phyloP scores from a whole-genome alignment of 2,888 invertebrate genomes.

The Schizotus pectinicornis region DNA sequence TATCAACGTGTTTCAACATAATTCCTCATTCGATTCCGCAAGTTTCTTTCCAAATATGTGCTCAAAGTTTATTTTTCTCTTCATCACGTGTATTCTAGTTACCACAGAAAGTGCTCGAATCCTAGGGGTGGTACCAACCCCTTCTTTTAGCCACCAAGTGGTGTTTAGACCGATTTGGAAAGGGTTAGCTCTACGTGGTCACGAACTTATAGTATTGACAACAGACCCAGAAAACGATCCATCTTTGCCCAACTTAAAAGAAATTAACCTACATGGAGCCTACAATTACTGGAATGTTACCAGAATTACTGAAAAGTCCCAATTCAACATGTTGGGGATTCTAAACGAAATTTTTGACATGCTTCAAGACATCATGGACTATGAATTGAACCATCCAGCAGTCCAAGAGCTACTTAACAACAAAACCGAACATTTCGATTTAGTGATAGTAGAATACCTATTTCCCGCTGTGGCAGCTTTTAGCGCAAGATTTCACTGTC shows the following conservation, averaged over 20 bases:
- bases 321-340: not conserved
- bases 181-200: conserved; percentile 45
- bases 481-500: conserved; percentile 36
- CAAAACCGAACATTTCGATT: conserved; percentile 39
- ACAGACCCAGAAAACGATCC: conserved; percentile 41
- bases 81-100: not conserved
- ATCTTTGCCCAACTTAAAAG: conserved; percentile 32
- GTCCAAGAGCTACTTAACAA: conserved; percentile 35
- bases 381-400: conserved; percentile 33
- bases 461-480: conserved; percentile 36
- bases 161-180: conserved; percentile 44
- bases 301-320: not conserved
- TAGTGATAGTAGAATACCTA: conserved; percentile 40
- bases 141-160: conserved; percentile 47
- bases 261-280: conserved; percentile 34
- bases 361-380: conserved; percentile 24
- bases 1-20: too few species aligned
- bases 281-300: conserved; percentile 5
- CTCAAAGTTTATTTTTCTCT: not conserved
- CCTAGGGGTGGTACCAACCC: conserved; percentile 41
- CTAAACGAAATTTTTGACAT: conserved; percentile 34
- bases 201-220: conserved; percentile 50
- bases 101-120: conserved; percentile 33
- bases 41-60: not conserved
- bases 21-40: too few species aligned